Evolutionary conservation across 2,888 invertebrate species (phyloP).

Genomic region (Drosophila hamatofila): DNA sequence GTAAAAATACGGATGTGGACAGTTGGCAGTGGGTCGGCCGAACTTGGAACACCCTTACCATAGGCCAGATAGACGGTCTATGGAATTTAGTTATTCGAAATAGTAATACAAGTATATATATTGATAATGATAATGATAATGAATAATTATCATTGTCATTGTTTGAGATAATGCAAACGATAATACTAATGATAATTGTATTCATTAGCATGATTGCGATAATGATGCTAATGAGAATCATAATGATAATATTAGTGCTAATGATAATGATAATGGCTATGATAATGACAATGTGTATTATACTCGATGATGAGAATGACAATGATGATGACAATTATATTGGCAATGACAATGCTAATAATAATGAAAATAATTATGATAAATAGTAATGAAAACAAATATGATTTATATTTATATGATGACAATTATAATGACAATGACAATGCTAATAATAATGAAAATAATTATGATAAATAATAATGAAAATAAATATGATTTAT

Average conservation of each 20-base stretch:
- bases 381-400: too few species aligned
- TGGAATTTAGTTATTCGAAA: background rate
- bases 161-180: background rate
- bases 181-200: background rate
- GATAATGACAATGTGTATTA: background rate
- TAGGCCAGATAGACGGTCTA: background rate
- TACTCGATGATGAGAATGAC: background rate
- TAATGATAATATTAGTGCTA: background rate
- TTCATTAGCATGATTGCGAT: background rate
- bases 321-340: background rate
- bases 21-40: background rate
- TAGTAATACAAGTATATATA: background rate
- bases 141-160: too few species aligned
- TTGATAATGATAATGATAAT: background rate
- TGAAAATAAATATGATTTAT: too few species aligned
- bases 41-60: background rate
- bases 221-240: background rate
- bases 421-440: background rate
- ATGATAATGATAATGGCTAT: background rate
- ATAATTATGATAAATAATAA: background rate
- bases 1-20: background rate
- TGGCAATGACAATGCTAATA: background rate
- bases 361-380: too few species aligned
- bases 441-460: background rate
- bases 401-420: too few species aligned